These are phyloP conservation scores for Nyctibius grandis DNA, from an alignment of 2,797 vertebrate species.

Conservation along the genomic window DNA sequence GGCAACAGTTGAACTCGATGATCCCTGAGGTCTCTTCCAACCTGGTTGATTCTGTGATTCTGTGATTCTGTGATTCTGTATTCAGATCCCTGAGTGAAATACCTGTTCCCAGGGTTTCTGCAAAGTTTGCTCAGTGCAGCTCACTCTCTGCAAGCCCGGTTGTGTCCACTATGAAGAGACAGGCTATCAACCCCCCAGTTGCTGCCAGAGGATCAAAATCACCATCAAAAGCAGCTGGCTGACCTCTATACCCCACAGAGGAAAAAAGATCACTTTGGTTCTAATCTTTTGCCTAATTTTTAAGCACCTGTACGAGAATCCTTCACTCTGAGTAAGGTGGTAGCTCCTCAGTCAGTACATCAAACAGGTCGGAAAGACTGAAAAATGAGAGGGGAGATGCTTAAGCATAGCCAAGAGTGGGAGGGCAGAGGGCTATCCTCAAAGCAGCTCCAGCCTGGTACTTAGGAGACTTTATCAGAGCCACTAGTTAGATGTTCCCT, in stretches of 20 bases:
- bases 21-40: no score
- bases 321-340: neutral
- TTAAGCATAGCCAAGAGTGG: fast-evolving
- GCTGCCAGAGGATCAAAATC: neutral
- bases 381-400: neutral
- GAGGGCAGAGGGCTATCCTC: neutral
- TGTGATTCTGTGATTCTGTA: no score
- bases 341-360: neutral
- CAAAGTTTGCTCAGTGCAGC: neutral
- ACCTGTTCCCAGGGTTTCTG: neutral
- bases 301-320: neutral
- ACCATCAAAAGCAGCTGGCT: neutral
- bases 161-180: neutral
- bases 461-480: neutral
- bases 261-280: fast-evolving
- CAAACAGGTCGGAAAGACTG: neutral
- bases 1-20: no score
- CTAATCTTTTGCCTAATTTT: neutral
- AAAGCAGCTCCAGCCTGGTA: neutral
- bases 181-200: fast-evolving
- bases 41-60: no score
- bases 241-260: neutral
- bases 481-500: neutral
- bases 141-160: fast-evolving
- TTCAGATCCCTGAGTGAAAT: neutral